Evolutionary conservation across 2,888 invertebrate species (phyloP), one percentile per base, ranked within the genome.

Genomic region (Hirudinaria manillensis): DNA sequence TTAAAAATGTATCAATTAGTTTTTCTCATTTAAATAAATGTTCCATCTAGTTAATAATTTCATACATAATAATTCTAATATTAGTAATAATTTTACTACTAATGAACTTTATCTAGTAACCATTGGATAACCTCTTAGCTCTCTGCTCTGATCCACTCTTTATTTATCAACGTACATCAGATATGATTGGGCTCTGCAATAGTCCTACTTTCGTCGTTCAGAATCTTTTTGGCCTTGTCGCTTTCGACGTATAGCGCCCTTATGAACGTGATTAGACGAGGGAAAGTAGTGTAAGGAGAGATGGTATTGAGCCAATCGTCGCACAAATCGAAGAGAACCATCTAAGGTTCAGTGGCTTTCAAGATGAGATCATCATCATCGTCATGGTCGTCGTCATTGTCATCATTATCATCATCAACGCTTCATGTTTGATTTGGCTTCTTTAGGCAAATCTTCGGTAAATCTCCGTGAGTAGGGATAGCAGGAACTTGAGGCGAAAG

Each of bases 291-390:
- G 85, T 99, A 99, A 0, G 97, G 98, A 0, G 98, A 98, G 82
- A 99, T 98, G 0, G 98, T 97, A 86, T 98, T 98, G 76, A 99
- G 88, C 99, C 99, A 99, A 86, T 99, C 99, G 83, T 99, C 99
- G 82, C 98, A 99, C 71, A 99, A 88, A 87, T 99, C 99, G 88
- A 99, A 99, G 45, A 99, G 88, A 66, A 99, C 98, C 99, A 99
- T 99, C 87, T 99, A 99, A 0, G 99, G 99, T 84, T 99, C 99
- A 0, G 97, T 99, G 0, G 99, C 99, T 86, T 99, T 99, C 75
- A 99, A 88, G 82, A 99, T 99, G 77, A 99, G 88, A 87, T 99
- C 99, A 76, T 99, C 99, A 83, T n/a, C n/a, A n/a, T n/a, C n/a
- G n/a, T n/a, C n/a, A n/a, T n/a, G n/a, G n/a, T n/a, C n/a, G n/a